phyloP scores from a whole-genome alignment of 2,797 vertebrate genomes.

The Remorina albescens region DNA sequence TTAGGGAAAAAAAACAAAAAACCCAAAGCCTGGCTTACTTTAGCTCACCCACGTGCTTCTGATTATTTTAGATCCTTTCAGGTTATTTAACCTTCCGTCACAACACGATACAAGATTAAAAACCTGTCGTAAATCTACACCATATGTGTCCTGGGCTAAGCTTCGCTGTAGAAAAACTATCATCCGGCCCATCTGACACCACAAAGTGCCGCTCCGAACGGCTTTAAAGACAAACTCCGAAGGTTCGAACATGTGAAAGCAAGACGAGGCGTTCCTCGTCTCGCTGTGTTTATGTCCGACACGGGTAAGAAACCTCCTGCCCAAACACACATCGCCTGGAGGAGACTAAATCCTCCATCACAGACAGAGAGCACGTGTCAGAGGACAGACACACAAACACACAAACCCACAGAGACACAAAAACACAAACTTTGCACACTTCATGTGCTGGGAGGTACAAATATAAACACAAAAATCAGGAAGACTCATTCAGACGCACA shows the following conservation, averaged over 20 bases:
- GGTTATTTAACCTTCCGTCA: constrained; percentile 25
- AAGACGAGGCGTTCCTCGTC: constrained; percentile 49
- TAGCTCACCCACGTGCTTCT: constrained; percentile 38
- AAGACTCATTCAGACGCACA: neutral
- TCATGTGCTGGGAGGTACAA: neutral
- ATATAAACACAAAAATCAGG: neutral
- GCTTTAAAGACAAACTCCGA: constrained; percentile 48
- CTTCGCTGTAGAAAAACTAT: constrained; percentile 29
- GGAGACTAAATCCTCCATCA: constrained; percentile 28
- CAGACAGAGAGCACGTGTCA: neutral
- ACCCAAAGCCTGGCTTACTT: constrained; percentile 37
- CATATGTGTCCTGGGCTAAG: constrained; percentile 58
- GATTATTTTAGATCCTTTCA: constrained; percentile 30
- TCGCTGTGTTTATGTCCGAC: constrained; percentile 49
- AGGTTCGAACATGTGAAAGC: constrained; percentile 55
- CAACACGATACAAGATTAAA: constrained; percentile 41
- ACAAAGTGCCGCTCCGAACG: constrained; percentile 28
- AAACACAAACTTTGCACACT: neutral
- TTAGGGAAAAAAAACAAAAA: no score
- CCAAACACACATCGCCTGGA: constrained; percentile 53
- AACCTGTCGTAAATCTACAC: constrained; percentile 44
- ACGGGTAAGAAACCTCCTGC: constrained; percentile 26
- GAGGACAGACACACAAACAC: neutral
- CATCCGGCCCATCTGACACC: constrained; percentile 51
- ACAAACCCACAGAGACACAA: neutral